Evolutionary conservation across 1,140 invertebrate species (phyloP), one percentile per base, ranked within the genome.

Genomic region (Aphelenchoides fujianensis): DNA sequence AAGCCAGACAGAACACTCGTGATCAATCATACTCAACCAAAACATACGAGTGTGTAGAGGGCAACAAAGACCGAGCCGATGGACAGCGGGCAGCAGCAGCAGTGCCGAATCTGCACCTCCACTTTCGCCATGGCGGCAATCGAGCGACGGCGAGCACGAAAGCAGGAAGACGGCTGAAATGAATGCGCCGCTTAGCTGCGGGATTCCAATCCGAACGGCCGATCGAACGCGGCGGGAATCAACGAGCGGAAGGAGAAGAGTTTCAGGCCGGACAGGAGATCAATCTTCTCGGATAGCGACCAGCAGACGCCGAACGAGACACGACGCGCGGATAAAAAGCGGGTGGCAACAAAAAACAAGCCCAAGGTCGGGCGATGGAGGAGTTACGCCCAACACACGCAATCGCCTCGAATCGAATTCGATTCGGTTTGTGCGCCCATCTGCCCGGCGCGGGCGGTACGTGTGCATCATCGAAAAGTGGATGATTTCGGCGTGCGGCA

Each of bases 11-110:
- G 23, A 73, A 75, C 19, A n/a, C n/a, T n/a, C n/a, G n/a, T n/a
- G n/a, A n/a, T n/a, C n/a, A n/a, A n/a, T n/a, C n/a, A n/a, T n/a
- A n/a, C n/a, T n/a, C n/a, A n/a, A n/a, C n/a, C n/a, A n/a, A n/a
- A n/a, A 68, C 81, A 64, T 23, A 83, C 82, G 69, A 83, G 69
- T 41, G 82, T 83, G 68, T 83, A 83, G 37, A 83, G 54, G 19
- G 75, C 82, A 61, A 83, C 75, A 53, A 82, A 74, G 34, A 83
- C 30, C 12, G 82, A 76, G 27, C 76, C 81, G 41, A 77, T 52
- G 3, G 79, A 69, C 12, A 83, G 79, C 27, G 78, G 78, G 54
- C 82, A 83, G 71, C 82, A 83, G 55, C 74, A 84, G 68, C 82
- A 83, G 52, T 70, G 67, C 12, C 81, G 74, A 54, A 83, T 78